Evolutionary conservation across 2,113 vertebrate genomes (phyloP), one percentile per base, ranked within the genome.

Genomic region (Malurus cyaneus): DNA sequence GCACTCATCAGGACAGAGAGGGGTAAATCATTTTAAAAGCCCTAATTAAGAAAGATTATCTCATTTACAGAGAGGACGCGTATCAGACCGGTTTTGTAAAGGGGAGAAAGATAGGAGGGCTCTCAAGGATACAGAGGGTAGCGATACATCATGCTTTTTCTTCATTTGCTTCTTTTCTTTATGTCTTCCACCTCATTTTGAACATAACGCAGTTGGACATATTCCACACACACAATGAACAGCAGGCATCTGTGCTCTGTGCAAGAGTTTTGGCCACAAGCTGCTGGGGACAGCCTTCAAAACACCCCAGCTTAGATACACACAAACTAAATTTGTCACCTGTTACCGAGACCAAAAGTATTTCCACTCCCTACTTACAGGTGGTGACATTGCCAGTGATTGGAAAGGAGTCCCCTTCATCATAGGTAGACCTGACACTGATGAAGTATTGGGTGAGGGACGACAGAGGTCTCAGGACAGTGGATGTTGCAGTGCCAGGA

Each of bases 381-480:
- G 99, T 99, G 73, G 98, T 99, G 91, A 99, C 67, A 8, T 98
- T 99, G 74, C 98, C 98, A 1, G 98, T 99, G 39, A 98, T 96
- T 6, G 97, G 92, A 71, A 98, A 98, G 66, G 99, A 99, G 28
- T 98, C 88, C 24, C 98, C 98, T 94, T 98, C 98, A 1, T 98
- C 94, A 21, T 98, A 98, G 1, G 92, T 77, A 18, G 98, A 98
- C 92, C 98, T 97, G 84, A 99, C 97, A 0, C 97, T 98, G 53
- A 99, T 97, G 13, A 98, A 97, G 60, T 99, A 99, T 29, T 97
- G 97, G 14, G 99, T 99, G 56, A 99, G 97, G 36, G 99, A 99
- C 7, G 98, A 98, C 59, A 99, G 97, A 46, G 98, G 98, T 78
- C 98, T 98, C 76, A 99, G 97, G 64, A 98, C 88, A 50, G 98